A percentile compares a stretch with the other conserved stretches of the same genome.
phyloP scores from a whole-genome alignment of 2,888 invertebrate genomes.

The Cryptosula pallasiana region DNA sequence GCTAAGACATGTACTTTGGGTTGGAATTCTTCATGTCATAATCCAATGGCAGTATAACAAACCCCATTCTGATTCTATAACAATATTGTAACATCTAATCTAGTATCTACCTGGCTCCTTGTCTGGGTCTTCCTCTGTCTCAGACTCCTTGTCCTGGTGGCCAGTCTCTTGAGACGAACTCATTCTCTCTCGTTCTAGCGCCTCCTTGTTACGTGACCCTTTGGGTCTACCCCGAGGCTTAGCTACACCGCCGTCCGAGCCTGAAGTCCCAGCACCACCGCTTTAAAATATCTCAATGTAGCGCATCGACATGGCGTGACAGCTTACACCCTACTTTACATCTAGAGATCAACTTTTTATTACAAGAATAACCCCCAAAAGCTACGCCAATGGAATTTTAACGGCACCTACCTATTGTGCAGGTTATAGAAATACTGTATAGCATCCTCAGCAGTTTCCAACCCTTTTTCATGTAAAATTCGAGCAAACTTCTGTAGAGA shows the following conservation, averaged over 20 bases:
- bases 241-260: neutral
- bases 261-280: too few species aligned
- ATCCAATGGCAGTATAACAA: too few species aligned
- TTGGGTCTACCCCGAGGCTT: slow-evolving; percentile 9
- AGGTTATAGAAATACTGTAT: slow-evolving; percentile 10
- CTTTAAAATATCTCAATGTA: too few species aligned
- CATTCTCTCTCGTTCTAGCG: neutral
- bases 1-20: too few species aligned
- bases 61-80: too few species aligned
- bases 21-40: too few species aligned
- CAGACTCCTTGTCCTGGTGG: neutral
- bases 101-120: neutral
- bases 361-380: too few species aligned
- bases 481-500: slow-evolving; percentile 18
- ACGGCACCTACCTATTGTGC: neutral
- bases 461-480: slow-evolving; percentile 6
- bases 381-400: too few species aligned
- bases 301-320: too few species aligned
- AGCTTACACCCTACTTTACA: too few species aligned
- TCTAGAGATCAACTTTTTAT: too few species aligned
- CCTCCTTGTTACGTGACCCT: slow-evolving; percentile 7
- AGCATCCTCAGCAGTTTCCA: slow-evolving; percentile 12
- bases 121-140: slow-evolving; percentile 1
- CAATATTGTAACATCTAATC: too few species aligned
- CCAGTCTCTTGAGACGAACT: neutral